Evolutionary conservation across 53 echinoderm and acorn worm species (phyloP).

Genomic region (Holothuria leucospilota): DNA sequence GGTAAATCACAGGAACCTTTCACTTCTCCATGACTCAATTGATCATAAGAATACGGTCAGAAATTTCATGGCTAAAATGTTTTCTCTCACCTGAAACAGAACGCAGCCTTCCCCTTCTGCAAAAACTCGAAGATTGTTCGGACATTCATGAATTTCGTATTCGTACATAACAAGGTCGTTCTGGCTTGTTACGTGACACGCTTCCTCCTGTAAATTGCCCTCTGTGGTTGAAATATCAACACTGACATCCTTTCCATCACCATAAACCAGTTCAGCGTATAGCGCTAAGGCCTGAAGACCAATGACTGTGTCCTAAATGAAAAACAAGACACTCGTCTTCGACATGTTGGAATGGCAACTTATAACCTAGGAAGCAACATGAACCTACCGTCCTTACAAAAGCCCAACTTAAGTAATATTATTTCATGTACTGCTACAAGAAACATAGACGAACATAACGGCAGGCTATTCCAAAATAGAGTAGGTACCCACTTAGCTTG

Average conservation of each 20-base stretch:
- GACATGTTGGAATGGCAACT: too few relatives aligned
- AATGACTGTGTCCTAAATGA: slow-evolving; percentile 84
- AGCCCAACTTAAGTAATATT: too few relatives aligned
- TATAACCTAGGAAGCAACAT: too few relatives aligned
- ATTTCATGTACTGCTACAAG: too few relatives aligned
- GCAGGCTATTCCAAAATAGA: too few relatives aligned
- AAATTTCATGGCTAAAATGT: too few relatives aligned
- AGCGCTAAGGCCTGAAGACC: slow-evolving; percentile 83
- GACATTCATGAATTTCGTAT: slow-evolving; percentile 64
- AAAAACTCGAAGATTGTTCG: slow-evolving; percentile 62
- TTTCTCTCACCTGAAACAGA: slow-evolving; percentile 74
- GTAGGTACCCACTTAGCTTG: too few relatives aligned
- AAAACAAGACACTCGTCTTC: not conserved
- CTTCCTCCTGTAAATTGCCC: slow-evolving; percentile 1
- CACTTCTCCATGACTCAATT: too few relatives aligned
- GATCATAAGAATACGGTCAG: too few relatives aligned
- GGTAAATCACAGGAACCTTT: too few relatives aligned
- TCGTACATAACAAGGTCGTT: slow-evolving; percentile 82
- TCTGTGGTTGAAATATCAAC: not conserved
- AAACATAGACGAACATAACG: too few relatives aligned
- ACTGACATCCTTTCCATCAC: not conserved
- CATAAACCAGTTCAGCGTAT: slow-evolving; percentile 71
- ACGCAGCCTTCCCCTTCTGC: slow-evolving; percentile 86
- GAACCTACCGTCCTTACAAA: too few relatives aligned
- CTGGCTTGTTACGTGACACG: slow-evolving; percentile 5